phyloP scores from a whole-genome alignment of 2,797 vertebrate species.

The Squalus acanthias region DNA sequence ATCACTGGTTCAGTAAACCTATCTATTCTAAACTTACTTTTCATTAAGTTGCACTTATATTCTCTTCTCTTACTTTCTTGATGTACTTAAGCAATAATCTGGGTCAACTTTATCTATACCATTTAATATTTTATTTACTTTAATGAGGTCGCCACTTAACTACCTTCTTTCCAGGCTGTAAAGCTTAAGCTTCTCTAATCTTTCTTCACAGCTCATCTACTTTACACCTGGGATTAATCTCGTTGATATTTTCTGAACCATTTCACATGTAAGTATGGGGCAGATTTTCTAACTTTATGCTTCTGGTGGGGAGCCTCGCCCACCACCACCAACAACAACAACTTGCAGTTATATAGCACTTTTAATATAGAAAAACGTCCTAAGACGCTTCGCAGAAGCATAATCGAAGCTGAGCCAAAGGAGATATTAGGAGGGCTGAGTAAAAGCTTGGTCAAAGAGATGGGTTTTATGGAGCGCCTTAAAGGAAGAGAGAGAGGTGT shows the following conservation, averaged over 20 bases:
- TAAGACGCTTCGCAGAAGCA: background rate
- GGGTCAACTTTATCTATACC: background rate
- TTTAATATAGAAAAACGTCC: background rate
- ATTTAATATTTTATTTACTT: conserved; percentile 6
- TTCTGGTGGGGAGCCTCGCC: background rate
- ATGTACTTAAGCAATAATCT: background rate
- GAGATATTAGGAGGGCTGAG: background rate
- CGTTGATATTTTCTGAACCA: background rate
- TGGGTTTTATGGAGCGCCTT: no score
- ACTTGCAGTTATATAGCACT: background rate
- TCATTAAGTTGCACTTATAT: background rate
- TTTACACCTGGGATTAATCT: background rate
- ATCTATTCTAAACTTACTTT: background rate
- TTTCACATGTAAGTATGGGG: background rate
- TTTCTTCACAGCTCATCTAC: background rate
- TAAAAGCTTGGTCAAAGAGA: no score
- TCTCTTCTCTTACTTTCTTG: background rate
- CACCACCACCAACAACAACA: background rate
- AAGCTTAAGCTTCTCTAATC: background rate
- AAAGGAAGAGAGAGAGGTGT: no score
- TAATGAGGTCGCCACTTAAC: background rate
- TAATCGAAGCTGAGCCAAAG: background rate
- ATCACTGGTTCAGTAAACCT: background rate
- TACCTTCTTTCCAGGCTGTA: background rate
- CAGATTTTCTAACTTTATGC: background rate